A percentile compares a stretch with the other conserved stretches of the same genome.
These are phyloP conservation scores for Xylocopa sonorina DNA, from an alignment of 1,140 invertebrate species.

Conservation along the genomic window DNA sequence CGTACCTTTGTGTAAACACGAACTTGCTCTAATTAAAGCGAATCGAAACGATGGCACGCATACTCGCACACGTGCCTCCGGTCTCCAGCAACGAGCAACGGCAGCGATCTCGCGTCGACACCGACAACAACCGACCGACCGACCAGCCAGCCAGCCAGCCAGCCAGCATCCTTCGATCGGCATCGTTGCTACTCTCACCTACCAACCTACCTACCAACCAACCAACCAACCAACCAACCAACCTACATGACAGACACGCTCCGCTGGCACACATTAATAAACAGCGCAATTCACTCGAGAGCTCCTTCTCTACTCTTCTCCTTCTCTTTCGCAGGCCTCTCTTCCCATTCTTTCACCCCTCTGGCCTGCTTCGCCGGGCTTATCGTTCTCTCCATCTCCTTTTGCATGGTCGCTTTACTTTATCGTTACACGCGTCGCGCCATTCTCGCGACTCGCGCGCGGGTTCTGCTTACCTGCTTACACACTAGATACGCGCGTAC, in stretches of 20 bases:
- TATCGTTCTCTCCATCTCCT: constrained; percentile 9
- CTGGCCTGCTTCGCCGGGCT: neutral
- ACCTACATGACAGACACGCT: constrained; percentile 77
- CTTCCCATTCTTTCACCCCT: constrained; percentile 37
- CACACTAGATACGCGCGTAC: constrained; percentile 63
- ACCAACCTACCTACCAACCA: constrained; percentile 62
- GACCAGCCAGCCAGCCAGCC: constrained; percentile 24
- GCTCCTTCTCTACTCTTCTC: constrained; percentile 16
- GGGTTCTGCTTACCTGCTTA: constrained; percentile 25
- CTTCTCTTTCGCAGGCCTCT: neutral
- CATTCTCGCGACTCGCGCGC: constrained; percentile 18
- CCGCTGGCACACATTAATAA: constrained; percentile 77
- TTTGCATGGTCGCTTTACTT: constrained; percentile 30
- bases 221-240: constrained; percentile 55
- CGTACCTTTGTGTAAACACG: constrained; percentile 72
- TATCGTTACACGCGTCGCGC: constrained; percentile 39
- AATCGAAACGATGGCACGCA: constrained; percentile 64
- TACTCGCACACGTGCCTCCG: neutral
- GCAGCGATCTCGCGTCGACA: constrained; percentile 55
- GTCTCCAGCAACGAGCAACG: constrained; percentile 37
- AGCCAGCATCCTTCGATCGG: constrained; percentile 55
- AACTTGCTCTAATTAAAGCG: constrained; percentile 78
- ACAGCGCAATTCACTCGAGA: constrained; percentile 50
- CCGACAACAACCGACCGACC: constrained; percentile 23
- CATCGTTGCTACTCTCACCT: constrained; percentile 63